Evolutionary conservation across 2,113 vertebrate genomes (phyloP), one percentile per base, ranked within the genome.

Genomic region (Periophthalmus modestus): DNA sequence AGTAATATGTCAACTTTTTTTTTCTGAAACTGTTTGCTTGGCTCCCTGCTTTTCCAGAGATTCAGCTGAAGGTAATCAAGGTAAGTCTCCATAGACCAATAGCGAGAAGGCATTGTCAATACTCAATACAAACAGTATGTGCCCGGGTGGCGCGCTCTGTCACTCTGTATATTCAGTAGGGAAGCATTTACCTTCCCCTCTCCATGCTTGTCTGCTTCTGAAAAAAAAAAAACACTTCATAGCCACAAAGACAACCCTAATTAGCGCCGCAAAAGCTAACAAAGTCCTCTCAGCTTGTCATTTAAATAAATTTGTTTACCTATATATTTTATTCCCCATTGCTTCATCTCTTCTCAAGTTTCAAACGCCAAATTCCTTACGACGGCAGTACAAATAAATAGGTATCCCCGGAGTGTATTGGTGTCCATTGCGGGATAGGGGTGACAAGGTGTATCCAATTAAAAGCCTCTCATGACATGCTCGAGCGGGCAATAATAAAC

Each of bases 181-280:
- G 13, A 76, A 78, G 62, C 59, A 68, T 80, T 74, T 78, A 76
- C 76, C 72, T 83, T 78, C 36, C 28, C 52, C 23, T 71, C 21
- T 21, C 79, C 74, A 87, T 88, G 90, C 83, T 82, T 90, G 87
- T 91, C 90, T 90, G 89, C 79, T 52, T 86, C 65, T 68, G 34
- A n/a, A 67, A 85, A 90, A 83, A 86, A 75, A 72, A 73, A 77
- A 75, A 77, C 72, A 24, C 55, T 1, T 18, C 50, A n/a, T 7
- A 6, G 52, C 57, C 23, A 28, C 82, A 75, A 76, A 82, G 66
- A 83, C 73, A 79, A 77, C 74, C 69, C 70, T 92, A 93, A 94
- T 93, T 94, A 90, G 88, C 84, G 82, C 57, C 46, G 39, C 76
- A 57, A 72, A 69, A 73, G 68, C 82, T 68, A 85, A 83, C 87